Percentiles rank a stretch among this genome's conserved stretches.
Evolutionary conservation across 2,797 vertebrate genomes (phyloP).

Genomic region (Rhinatrema bivittatum): DNA sequence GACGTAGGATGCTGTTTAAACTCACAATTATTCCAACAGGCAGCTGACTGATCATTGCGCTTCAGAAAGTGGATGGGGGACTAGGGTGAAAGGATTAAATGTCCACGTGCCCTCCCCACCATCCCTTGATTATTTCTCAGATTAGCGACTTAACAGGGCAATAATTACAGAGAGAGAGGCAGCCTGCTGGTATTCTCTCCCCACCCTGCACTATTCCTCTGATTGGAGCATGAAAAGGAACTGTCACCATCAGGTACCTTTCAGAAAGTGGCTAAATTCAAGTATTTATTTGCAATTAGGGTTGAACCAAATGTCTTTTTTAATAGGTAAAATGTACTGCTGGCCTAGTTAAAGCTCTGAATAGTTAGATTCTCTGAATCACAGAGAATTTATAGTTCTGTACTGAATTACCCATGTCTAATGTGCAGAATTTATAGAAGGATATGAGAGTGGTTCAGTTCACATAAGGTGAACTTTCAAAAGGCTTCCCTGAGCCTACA

Average conservation of each 20-base stretch:
- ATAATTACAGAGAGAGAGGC: constrained; percentile 39
- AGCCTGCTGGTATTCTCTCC: constrained; percentile 28
- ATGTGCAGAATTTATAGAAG: no score
- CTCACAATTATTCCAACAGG: no score
- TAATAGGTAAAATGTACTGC: constrained; percentile 42
- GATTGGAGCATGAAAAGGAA: constrained; percentile 50
- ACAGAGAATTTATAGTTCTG: no score
- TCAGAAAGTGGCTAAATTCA: constrained; percentile 24
- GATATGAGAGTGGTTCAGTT: no score
- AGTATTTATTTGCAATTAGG: constrained; percentile 47
- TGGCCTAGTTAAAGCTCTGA: constrained; percentile 11
- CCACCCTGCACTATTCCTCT: constrained; percentile 32
- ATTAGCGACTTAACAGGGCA: constrained; percentile 43
- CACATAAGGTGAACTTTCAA: no score
- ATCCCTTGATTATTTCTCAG: constrained; percentile 26
- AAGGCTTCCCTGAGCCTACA: no score
- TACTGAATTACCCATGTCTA: no score
- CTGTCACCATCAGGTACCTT: constrained; percentile 32
- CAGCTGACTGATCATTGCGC: no score
- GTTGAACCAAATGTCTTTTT: constrained; percentile 55
- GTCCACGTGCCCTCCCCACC: constrained; percentile 22
- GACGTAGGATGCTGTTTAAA: no score
- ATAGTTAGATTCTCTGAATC: no score
- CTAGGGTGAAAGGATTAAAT: no score
- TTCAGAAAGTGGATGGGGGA: no score